Evolutionary conservation across 2,797 vertebrate species (phyloP), one percentile per base, ranked within the genome.

Genomic region (Benthosema pterotum): DNA sequence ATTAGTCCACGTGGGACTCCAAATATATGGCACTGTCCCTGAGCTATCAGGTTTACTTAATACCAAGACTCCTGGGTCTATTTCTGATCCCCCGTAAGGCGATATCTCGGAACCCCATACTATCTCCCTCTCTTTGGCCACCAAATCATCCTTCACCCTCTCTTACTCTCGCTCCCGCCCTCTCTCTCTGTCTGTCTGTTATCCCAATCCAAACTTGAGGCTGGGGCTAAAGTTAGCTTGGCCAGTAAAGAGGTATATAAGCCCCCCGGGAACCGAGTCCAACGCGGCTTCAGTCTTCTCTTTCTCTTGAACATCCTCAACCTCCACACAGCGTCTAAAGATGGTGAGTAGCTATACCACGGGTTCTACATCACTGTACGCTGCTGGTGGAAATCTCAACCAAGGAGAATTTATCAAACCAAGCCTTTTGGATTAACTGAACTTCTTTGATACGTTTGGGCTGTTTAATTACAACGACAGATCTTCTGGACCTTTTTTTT

Each of bases 61-160:
- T 92, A 92, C 90, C 89, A 92, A 94, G 92, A 92, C 92, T 85
- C 84, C 62, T 66, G 72, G 19, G 65, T 90, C 91, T 94, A 94
- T 94, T 93, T 93, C 81, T 80, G 90, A 89, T 77, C 83, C 78
- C 15, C 75, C 74, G 93, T 93, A 92, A 93, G 89, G 71, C 68
- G 92, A 93, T 91, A 87, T 42, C 7, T 68, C 1, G 46, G 69
- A 65, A 62, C 60, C 66, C 83, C 85, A 70, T 80, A 86, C 79
- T 74, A 83, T 88, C 88, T 87, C 84, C 88, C 80, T 82, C 63
- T 59, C 80, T 84, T 82, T 80, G 62, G 68, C 82, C 81, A 78
- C 80, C 76, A 60, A 53, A 75, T 79, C 80, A 81, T 80, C 80
- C 63, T 63, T 58, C 53, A 68, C 54, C 12, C 64, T 11, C 55